phyloP scores from a whole-genome alignment of 1,140 invertebrate genomes.

The Thalassaphorura encarpata region DNA sequence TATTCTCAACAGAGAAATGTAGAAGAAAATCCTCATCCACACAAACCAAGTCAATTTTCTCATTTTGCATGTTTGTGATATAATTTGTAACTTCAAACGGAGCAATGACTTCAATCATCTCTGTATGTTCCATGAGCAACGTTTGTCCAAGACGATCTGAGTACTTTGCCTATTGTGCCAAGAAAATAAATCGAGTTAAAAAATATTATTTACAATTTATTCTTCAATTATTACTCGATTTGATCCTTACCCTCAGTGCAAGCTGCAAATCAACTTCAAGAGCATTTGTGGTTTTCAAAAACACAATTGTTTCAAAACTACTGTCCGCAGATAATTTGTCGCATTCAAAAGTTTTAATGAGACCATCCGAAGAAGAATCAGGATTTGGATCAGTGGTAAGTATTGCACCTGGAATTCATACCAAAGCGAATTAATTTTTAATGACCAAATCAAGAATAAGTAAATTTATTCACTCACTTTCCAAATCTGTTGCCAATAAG shows the following conservation, averaged over 20 bases:
- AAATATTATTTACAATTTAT: not conserved
- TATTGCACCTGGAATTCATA: slow-evolving; percentile 1
- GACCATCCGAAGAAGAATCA: not conserved
- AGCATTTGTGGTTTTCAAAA: slow-evolving; percentile 13
- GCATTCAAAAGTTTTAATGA: slow-evolving; percentile 1
- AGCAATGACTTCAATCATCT: slow-evolving; percentile 9
- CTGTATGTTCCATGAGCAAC: slow-evolving; percentile 11
- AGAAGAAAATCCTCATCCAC: slow-evolving; percentile 14
- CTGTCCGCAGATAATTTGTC: not conserved
- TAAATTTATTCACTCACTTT: slow-evolving; percentile 15
- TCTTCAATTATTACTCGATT: not conserved
- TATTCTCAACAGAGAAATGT: slow-evolving; percentile 16
- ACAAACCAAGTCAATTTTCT: slow-evolving; percentile 7
- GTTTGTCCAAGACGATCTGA: slow-evolving; percentile 15
- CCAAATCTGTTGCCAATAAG: slow-evolving; percentile 2
- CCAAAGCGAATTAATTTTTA: not conserved
- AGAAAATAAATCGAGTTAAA: slow-evolving; percentile 6
- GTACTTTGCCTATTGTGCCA: slow-evolving; percentile 21
- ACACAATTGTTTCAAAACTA: slow-evolving; percentile 3
- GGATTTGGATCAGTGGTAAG: not conserved
- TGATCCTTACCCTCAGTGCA: slow-evolving; percentile 10
- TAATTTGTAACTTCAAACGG: slow-evolving; percentile 18
- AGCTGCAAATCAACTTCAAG: slow-evolving; percentile 19
- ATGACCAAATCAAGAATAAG: not conserved
- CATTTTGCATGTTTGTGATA: slow-evolving; percentile 8